These are phyloP conservation scores for Caenorhabditis drosophilae DNA, from an alignment of 2,888 invertebrate genomes.

Conservation along the genomic window DNA sequence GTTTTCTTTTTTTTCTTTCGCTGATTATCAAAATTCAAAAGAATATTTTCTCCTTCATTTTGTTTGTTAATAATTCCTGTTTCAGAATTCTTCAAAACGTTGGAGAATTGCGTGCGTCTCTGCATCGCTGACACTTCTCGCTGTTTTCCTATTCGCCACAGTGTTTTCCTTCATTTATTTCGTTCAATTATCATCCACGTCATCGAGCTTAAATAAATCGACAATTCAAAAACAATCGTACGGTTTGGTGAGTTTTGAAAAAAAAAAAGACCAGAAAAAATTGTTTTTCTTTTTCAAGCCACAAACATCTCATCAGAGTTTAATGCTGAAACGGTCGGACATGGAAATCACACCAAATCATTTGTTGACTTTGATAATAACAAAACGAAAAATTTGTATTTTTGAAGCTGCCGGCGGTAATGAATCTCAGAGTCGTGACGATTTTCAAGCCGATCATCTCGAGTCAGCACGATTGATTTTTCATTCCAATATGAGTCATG, in stretches of 20 bases:
- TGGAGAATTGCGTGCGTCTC: constrained; percentile 40
- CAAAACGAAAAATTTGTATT: constrained; percentile 60
- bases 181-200: constrained; percentile 9
- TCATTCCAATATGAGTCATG: constrained; percentile 62
- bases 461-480: constrained; percentile 60
- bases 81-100: constrained; percentile 29
- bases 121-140: constrained; percentile 28
- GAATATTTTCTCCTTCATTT: too few relatives aligned
- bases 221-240: constrained; percentile 35
- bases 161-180: constrained; percentile 31
- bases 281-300: background rate
- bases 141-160: constrained; percentile 30
- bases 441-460: constrained; percentile 54
- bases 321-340: constrained; percentile 17
- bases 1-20: too few relatives aligned
- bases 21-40: too few relatives aligned
- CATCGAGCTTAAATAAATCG: too few relatives aligned
- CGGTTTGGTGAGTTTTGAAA: constrained; percentile 24
- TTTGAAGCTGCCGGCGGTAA: constrained; percentile 58
- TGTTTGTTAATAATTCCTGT: too few relatives aligned
- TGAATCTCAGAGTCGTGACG: constrained; percentile 42
- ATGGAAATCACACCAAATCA: constrained; percentile 56
- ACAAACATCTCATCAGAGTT: background rate
- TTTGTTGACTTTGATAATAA: constrained; percentile 58
- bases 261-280: background rate